These are phyloP conservation scores for Brotula barbata DNA, from an alignment of 2,797 vertebrate genomes.

Conservation along the genomic window DNA sequence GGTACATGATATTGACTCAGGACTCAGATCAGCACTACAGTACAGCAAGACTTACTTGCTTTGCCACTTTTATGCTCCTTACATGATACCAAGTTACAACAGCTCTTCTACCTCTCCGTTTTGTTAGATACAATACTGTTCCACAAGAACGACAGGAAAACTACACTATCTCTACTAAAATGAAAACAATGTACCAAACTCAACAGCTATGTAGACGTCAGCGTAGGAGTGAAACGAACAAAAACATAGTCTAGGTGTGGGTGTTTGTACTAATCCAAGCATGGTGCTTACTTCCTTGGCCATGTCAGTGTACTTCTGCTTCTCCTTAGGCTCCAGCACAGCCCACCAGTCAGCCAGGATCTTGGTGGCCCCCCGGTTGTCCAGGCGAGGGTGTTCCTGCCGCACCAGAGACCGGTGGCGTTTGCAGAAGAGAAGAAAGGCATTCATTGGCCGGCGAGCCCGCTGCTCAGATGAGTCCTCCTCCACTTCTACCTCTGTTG, in stretches of 20 bases:
- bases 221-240: no score
- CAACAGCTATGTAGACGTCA: not conserved
- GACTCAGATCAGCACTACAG: not conserved
- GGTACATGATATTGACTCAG: no score
- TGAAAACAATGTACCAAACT: not conserved
- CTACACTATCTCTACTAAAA: not conserved
- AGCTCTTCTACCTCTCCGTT: not conserved
- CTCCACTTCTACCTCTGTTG: conserved; percentile 80
- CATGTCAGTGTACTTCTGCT: conserved; percentile 99
- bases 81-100: not conserved
- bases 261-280: no score
- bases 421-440: conserved; percentile 98
- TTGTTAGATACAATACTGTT: not conserved
- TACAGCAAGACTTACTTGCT: not conserved
- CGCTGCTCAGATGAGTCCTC: conserved; percentile 92
- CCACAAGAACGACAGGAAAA: not conserved
- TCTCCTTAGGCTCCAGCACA: conserved; percentile 95
- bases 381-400: conserved; percentile 95
- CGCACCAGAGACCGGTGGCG: conserved; percentile 97
- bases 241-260: no score
- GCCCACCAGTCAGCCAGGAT: conserved; percentile 99
- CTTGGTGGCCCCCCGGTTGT: conserved; percentile 98
- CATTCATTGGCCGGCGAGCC: conserved; percentile 97
- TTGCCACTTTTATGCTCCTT: not conserved
- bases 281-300: conserved; percentile 90